Percentiles rank a stretch among this genome's conserved stretches.
Conservation (phyloP, 1,140 invertebrate species). For the Periplaneta americana region DNA sequence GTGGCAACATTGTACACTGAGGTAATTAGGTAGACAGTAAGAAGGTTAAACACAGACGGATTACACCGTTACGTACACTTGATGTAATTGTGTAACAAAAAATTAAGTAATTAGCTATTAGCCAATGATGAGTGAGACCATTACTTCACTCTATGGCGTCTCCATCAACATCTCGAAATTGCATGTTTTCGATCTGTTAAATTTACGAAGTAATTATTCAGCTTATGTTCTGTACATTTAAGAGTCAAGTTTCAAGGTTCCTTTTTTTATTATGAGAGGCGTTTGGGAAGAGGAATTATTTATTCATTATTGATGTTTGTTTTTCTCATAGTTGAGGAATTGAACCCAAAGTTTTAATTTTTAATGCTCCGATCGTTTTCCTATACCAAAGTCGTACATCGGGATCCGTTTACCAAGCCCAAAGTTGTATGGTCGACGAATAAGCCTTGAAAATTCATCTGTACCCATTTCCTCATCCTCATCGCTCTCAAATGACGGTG, state of each 20-base stretch:
- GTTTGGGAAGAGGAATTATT: background rate
- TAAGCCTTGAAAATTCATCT: background rate
- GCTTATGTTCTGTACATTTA: background rate
- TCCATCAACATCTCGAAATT: too few relatives aligned
- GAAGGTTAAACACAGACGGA: background rate
- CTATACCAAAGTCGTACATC: conserved; percentile 18
- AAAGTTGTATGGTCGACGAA: conserved; percentile 16
- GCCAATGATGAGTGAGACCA: background rate
- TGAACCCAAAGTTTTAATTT: background rate
- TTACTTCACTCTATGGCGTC: background rate
- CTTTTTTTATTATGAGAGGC: background rate
- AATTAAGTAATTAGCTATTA: background rate
- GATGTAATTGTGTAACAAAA: background rate
- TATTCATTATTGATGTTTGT: background rate
- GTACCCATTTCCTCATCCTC: background rate
- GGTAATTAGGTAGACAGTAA: background rate
- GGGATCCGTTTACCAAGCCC: conserved; percentile 17
- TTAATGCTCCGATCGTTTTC: conserved; percentile 10
- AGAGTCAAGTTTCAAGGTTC: too few relatives aligned
- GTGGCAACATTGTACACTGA: background rate
- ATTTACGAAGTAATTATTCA: background rate
- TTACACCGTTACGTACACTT: background rate
- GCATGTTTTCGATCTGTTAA: background rate
- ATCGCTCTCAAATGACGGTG: background rate
- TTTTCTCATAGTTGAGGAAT: background rate